A percentile compares a stretch with the other conserved stretches of the same genome.
Evolutionary conservation across 2,797 vertebrate genomes (phyloP).

Genomic region (Poeciliopsis paucimaculata): DNA sequence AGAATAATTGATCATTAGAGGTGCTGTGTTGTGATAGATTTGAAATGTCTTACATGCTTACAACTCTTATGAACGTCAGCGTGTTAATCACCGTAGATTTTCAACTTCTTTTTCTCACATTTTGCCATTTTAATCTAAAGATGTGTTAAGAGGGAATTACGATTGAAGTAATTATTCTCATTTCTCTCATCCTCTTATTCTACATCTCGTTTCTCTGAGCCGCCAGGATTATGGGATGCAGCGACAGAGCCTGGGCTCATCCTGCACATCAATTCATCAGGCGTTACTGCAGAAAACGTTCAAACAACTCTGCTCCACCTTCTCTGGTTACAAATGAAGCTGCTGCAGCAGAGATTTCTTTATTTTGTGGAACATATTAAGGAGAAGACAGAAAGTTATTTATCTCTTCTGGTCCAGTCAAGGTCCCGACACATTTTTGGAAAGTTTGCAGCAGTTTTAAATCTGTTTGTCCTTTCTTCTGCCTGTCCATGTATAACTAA

Average conservation of each 20-base stretch:
- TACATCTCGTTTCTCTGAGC: constrained; percentile 46
- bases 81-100: not conserved
- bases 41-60: not conserved
- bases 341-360: not conserved
- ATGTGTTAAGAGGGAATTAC: not conserved
- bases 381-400: not conserved
- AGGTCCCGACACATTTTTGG: not conserved
- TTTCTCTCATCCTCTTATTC: constrained; percentile 15
- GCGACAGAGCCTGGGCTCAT: constrained; percentile 42
- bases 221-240: constrained; percentile 52
- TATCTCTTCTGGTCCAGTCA: not conserved
- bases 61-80: not conserved
- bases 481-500: not conserved
- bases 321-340: constrained; percentile 38
- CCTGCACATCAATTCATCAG: constrained; percentile 55
- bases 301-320: constrained; percentile 44
- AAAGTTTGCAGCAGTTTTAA: not conserved
- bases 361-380: not conserved
- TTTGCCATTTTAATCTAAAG: not conserved
- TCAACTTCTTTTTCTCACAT: not conserved
- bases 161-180: not conserved
- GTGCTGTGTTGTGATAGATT: not conserved
- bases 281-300: constrained; percentile 46
- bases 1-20: not conserved
- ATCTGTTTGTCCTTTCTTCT: not conserved